Evolutionary conservation across 2,797 vertebrate genomes (phyloP), one percentile per base, ranked within the genome.

Genomic region (Falco rusticolus): DNA sequence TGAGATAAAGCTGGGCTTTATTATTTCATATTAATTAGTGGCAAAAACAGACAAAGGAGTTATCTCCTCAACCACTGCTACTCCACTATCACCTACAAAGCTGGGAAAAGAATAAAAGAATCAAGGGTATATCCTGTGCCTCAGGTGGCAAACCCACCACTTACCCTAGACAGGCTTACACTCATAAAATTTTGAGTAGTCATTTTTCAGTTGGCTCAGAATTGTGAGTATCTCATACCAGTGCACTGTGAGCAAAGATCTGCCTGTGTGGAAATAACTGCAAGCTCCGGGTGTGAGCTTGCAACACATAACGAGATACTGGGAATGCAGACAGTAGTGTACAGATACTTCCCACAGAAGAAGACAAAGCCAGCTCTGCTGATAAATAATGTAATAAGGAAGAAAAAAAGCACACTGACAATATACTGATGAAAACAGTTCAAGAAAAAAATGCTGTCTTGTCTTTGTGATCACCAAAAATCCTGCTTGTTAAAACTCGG

Each of bases 1-100:
- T 0, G 1, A 84, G 77, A 95, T 66, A 87, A 59, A 84, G 54
- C 50, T 84, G 28, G 47, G 43, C 56, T 84, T 95, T 83, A 75
- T 84, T 79, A 79, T 89, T 90, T 90, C 63, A 10, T 79, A 75
- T 59, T 82, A 84, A 72, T 94, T 91, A 94, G 54, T 31, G 16
- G 25, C 16, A 56, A 81, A 91, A 64, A 12, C 47, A 84, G 85
- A 89, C 77, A 93, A 93, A 90, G 61, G 57, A 84, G 57, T 66
- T 93, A 95, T 86, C 86, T 0, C 0, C 59, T 86, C 57, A 86
- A 18, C 43, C 39, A 54, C 70, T 43, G 29, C 68, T 54, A 48
- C 69, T 65, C 45, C 15, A 10, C 43, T 66, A 33, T 72, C 61
- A 45, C 43, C 86, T n/a, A 47, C 22, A 76, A 59, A 72, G 47